Percentiles rank a stretch among this genome's conserved stretches.
Conservation (phyloP, 2,797 vertebrate genomes). For the Cynodonichthys magdalenae region DNA sequence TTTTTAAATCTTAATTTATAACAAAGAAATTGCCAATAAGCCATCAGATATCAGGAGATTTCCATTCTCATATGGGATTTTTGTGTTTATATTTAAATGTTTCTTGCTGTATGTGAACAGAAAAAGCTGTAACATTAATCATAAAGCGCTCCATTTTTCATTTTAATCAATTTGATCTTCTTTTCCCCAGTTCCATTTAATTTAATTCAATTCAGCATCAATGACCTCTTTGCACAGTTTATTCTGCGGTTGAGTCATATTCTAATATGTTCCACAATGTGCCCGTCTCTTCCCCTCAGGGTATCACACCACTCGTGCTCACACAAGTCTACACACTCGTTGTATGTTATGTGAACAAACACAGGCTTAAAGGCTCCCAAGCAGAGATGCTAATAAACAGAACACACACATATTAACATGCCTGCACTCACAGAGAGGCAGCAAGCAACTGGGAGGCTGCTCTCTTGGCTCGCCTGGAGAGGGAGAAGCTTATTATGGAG, state of each 20-base stretch:
- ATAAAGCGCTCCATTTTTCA: not conserved
- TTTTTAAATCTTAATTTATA: too few relatives aligned
- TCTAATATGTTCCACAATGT: slow-evolving; percentile 64
- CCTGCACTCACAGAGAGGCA: slow-evolving; percentile 62
- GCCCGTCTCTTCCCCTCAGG: slow-evolving; percentile 58
- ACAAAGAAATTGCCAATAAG: not conserved
- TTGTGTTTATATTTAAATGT: not conserved
- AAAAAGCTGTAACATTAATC: not conserved
- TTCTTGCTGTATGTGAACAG: not conserved
- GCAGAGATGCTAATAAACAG: slow-evolving; percentile 67
- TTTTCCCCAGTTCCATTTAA: slow-evolving; percentile 27
- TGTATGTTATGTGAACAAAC: slow-evolving; percentile 50
- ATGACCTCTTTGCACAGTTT: slow-evolving; percentile 70
- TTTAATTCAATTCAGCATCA: slow-evolving; percentile 53
- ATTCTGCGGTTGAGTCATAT: slow-evolving; percentile 62
- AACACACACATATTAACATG: slow-evolving; percentile 59
- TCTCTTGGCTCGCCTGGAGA: slow-evolving; percentile 78
- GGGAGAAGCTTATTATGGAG: slow-evolving; percentile 81
- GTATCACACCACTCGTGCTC: slow-evolving; percentile 34
- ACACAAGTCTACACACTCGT: slow-evolving; percentile 22
- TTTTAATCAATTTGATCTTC: slow-evolving; percentile 10
- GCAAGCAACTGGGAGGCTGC: slow-evolving; percentile 76
- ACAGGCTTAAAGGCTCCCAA: slow-evolving; percentile 63
- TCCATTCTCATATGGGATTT: not conserved
- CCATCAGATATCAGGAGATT: not conserved